These are phyloP conservation scores for Coturnix japonica DNA, from an alignment of 2,113 vertebrate species.

Conservation along the genomic window DNA sequence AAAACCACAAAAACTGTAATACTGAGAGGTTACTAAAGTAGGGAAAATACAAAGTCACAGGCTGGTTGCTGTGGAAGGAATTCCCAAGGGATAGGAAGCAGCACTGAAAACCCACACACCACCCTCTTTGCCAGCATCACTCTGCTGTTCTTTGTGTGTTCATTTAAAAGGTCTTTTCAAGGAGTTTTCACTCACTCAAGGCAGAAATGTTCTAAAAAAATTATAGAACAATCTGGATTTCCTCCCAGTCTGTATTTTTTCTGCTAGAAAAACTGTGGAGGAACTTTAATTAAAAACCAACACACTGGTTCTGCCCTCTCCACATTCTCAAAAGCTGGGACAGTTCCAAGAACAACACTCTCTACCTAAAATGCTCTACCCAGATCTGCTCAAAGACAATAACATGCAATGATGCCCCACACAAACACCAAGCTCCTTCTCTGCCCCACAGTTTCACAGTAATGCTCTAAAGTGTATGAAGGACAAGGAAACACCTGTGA, in stretches of 20 bases:
- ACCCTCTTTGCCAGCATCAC: background rate
- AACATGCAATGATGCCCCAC: background rate
- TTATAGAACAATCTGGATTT: conserved; percentile 11
- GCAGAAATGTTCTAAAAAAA: background rate
- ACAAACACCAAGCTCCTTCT: background rate
- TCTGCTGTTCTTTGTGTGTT: background rate
- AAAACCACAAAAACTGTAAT: conserved; percentile 19
- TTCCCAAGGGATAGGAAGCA: background rate
- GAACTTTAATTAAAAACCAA: background rate
- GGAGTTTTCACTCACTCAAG: background rate
- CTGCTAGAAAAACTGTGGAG: background rate
- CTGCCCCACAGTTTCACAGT: background rate
- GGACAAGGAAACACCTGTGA: background rate
- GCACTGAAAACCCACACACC: background rate
- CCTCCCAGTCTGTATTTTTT: background rate
- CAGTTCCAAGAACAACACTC: conserved; percentile 10
- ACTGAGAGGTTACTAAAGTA: background rate
- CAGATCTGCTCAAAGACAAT: background rate
- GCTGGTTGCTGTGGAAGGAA: background rate
- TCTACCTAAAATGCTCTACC: background rate
- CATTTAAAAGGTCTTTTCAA: background rate
- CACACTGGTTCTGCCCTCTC: background rate
- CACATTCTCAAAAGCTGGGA: background rate
- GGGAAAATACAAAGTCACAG: background rate
- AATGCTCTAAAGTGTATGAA: background rate